These are phyloP conservation scores for Labeo rohita DNA, from an alignment of 2,113 vertebrate genomes.

Conservation along the genomic window DNA sequence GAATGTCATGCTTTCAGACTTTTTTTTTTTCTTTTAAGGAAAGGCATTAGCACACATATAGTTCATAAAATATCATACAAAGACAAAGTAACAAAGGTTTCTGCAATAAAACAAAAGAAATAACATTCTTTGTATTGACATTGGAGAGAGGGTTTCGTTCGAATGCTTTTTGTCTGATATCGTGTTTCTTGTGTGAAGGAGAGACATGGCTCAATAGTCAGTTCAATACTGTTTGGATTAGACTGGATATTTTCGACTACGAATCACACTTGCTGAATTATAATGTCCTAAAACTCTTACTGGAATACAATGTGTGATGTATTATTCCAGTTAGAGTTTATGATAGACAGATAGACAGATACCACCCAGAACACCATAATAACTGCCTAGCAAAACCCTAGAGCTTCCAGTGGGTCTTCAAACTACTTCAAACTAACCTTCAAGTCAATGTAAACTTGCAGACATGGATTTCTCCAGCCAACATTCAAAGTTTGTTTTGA, in stretches of 20 bases:
- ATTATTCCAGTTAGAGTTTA: neutral
- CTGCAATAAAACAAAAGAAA: neutral
- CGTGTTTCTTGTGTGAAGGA: neutral
- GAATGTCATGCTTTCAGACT: neutral
- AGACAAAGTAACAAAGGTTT: neutral
- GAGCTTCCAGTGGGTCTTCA: neutral
- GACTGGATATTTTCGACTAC: slow-evolving; percentile 27
- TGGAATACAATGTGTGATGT: neutral
- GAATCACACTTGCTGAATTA: slow-evolving; percentile 28
- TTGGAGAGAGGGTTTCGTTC: neutral
- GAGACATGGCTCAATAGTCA: slow-evolving; percentile 22
- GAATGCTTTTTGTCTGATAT: neutral
- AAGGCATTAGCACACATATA: neutral
- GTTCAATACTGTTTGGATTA: slow-evolving; percentile 40
- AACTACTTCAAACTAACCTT: neutral
- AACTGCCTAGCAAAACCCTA: neutral
- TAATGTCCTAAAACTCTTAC: slow-evolving; percentile 31
- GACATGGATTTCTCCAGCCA: neutral
- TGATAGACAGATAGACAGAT: neutral
- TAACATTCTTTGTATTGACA: slow-evolving; percentile 12
- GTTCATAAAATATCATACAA: neutral
- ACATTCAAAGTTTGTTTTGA: neutral
- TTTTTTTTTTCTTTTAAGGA: neutral
- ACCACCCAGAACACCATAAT: neutral
- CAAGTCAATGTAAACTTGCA: neutral